phyloP scores from a whole-genome alignment of 2,888 invertebrate genomes.

The Sipha maydis region DNA sequence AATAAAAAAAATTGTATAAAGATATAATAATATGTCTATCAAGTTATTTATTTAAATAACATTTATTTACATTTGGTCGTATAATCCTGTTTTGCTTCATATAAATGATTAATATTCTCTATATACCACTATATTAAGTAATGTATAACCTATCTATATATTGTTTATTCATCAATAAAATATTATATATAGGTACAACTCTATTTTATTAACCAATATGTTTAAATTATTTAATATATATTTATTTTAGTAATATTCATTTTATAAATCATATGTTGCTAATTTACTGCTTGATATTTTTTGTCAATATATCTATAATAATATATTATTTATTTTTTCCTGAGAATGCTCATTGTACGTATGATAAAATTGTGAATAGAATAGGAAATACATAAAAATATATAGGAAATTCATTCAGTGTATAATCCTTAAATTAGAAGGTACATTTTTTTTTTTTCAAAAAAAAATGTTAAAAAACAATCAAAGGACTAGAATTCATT shows the following conservation, averaged over 20 bases:
- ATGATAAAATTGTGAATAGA: neutral
- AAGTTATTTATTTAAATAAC: neutral
- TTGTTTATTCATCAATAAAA: neutral
- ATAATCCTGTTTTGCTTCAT: neutral
- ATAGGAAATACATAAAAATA: too few relatives aligned
- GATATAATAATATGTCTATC: neutral
- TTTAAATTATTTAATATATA: neutral
- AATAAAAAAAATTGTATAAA: neutral
- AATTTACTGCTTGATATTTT: neutral
- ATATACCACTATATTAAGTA: neutral
- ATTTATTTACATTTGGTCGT: neutral
- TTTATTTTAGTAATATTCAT: neutral
- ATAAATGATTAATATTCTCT: neutral
- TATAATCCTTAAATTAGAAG: too few relatives aligned
- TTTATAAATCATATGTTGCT: neutral
- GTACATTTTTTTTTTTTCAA: too few relatives aligned
- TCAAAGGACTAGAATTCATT: too few relatives aligned
- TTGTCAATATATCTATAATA: neutral
- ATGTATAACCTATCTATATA: neutral
- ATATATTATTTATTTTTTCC: neutral
- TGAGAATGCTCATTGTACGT: neutral
- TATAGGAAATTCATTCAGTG: too few relatives aligned
- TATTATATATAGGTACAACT: neutral
- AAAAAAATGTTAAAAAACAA: too few relatives aligned
- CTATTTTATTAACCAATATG: too few relatives aligned